Evolutionary conservation across 2,888 invertebrate species (phyloP), one percentile per base, ranked within the genome.

Genomic region (Autographa gamma): DNA sequence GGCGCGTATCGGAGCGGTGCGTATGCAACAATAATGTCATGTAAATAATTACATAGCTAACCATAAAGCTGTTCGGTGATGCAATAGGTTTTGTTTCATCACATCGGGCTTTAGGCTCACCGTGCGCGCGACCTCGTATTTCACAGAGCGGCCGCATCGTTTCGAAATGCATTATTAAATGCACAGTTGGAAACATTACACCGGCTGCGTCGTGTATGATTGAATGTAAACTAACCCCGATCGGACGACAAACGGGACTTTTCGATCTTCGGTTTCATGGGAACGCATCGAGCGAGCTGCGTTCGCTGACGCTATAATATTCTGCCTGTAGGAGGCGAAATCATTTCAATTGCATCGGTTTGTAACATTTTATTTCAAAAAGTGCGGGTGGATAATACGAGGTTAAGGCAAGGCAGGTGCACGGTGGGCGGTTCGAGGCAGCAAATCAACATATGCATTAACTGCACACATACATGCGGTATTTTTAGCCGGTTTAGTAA

Each of bases 141-240:
- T 92, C 94, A 92, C 91, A 93, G 93, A 91, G 89, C 91, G 91
- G 91, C 92, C 92, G 94, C 93, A 92, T 93, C 94, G 91, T 95
- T 93, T 93, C 95, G 95, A 95, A 95, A 95, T 93, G 95, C 93
- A 95, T 94, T 82, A 82, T 82, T 94, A 89, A 95, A 93, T 94
- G 95, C 95, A 95, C 93, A 93, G 92, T 92, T 91, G 88, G 91
- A 90, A 91, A 93, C 89, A 85, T 88, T 90, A 91, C 89, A 87
- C 89, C 82, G 84, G 79, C 82, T 83, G 83, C 83, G 73, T 81
- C 74, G 86, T 83, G 84, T 88, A 84, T 87, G 89, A 91, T 90
- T 91, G 88, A 89, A 90, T 91, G 90, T 89, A 90, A 91, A 90
- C 88, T 88, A 89, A 89, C 84, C 84, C 86, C 75, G 80, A 77